Conservation (phyloP, 2,797 vertebrate genomes). For the Sardinella longiceps region DNA sequence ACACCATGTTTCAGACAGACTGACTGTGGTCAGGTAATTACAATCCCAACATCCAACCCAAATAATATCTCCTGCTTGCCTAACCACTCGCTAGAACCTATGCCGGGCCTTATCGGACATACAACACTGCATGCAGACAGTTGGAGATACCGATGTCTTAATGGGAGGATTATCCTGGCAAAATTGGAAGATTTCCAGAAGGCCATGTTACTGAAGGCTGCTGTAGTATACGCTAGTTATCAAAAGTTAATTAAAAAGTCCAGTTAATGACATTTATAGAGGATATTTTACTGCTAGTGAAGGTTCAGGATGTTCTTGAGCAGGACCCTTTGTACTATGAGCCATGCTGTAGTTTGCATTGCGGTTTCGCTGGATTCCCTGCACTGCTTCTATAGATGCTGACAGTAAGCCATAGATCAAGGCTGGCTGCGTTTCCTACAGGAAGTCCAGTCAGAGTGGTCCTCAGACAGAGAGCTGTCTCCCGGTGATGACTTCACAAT, state of each 20-base stretch:
- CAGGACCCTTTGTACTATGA: background rate
- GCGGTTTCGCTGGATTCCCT: background rate
- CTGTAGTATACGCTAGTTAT: background rate
- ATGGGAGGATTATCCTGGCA: too few species aligned
- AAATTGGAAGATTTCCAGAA: background rate
- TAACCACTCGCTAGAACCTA: background rate
- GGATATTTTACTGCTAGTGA: background rate
- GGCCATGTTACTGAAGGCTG: background rate
- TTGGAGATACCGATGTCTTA: background rate
- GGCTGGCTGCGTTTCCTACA: background rate
- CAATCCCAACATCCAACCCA: slow-evolving; percentile 3
- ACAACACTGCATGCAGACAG: background rate
- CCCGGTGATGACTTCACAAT: slow-evolving; percentile 54
- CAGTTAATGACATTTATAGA: background rate
- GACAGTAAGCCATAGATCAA: background rate
- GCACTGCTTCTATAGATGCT: background rate
- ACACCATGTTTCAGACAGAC: background rate
- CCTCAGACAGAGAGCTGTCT: slow-evolving; percentile 24
- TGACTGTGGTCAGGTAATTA: background rate
- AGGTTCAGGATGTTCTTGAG: background rate
- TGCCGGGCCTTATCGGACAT: background rate
- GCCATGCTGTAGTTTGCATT: background rate
- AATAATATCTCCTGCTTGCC: background rate
- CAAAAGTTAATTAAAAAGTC: background rate
- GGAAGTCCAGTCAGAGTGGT: slow-evolving; percentile 21